Evolutionary conservation across 2,113 vertebrate genomes (phyloP), one percentile per base, ranked within the genome.

Genomic region (Mionectes macconnelli): DNA sequence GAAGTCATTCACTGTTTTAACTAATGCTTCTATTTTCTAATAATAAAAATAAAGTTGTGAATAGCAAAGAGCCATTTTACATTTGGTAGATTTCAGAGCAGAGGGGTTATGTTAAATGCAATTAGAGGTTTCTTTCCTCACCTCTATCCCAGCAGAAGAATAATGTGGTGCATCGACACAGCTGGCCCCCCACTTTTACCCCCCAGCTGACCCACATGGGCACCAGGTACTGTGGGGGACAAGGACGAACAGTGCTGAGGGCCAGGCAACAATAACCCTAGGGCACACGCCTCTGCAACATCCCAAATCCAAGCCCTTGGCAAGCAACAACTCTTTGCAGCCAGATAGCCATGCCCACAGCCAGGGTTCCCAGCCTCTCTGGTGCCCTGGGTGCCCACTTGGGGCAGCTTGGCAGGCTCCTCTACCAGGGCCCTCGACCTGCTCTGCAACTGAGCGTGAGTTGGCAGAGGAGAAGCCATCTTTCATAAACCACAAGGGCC

Each of bases 131-230:
- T 5, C 49, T 72, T 35, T 56, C 24, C 67, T 72, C 44, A 42
- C 11, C 7, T 28, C 47, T 39, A 25, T 70, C 69, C 30, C 66
- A 76, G 30, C 27, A 77, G 42, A 49, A 8, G 4, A 33, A 3
- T 9, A 68, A 64, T 1, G 1, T 14, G 19, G 31, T 9, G 15
- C 2, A 67, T 45, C 1, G 1, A 31, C 39, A 75, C 19, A 22
- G 27, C 0, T n/a, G 40, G 7, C 35, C 7, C 50, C 10, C 45
- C 35, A 44, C 18, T 69, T 31, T 20, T 27, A 56, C 3, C 10
- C 44, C 1, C 2, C 20, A 57, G 39, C 47, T 77, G 14, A 67
- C 21, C 22, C n/a, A 9, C 0, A 0, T 6, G 20, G 53, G n/a
- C 47, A 81, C 10, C 12, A 28, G 42, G 42, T 37, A 45, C 39